Conservation (phyloP, 1,140 invertebrate genomes). For the Colletes gigas region DNA sequence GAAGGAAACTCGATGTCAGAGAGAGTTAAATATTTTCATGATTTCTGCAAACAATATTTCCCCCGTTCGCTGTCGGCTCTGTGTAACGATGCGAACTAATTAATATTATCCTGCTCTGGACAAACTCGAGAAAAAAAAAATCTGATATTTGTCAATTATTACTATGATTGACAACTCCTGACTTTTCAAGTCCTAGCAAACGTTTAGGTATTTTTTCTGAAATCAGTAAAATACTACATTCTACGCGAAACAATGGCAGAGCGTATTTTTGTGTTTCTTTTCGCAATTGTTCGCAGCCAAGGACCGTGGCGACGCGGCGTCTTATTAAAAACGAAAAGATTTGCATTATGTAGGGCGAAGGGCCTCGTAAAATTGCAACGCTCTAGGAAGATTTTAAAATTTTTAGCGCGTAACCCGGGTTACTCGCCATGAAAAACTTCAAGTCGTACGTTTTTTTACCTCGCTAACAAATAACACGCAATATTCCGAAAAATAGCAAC, state of each 20-base stretch:
- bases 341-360: background rate
- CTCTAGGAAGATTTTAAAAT: background rate
- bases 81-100: background rate
- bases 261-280: no score
- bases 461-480: background rate
- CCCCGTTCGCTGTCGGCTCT: background rate
- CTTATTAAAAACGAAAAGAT: slow-evolving; percentile 31
- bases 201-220: no score
- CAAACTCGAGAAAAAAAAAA: no score
- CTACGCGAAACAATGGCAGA: no score
- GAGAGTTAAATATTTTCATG: background rate
- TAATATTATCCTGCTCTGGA: background rate
- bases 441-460: background rate
- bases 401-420: background rate
- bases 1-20: background rate
- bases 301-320: background rate
- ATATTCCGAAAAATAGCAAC: background rate
- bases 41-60: background rate
- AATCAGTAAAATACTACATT: no score
- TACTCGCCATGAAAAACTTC: background rate
- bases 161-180: no score
- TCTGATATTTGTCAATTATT: no score
- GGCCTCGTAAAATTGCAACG: background rate
- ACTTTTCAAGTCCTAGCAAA: no score
- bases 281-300: background rate